Percentiles rank a stretch among this genome's conserved stretches.
Evolutionary conservation across 2,888 invertebrate species (phyloP).

Genomic region (Mesorhabditis sp.): DNA sequence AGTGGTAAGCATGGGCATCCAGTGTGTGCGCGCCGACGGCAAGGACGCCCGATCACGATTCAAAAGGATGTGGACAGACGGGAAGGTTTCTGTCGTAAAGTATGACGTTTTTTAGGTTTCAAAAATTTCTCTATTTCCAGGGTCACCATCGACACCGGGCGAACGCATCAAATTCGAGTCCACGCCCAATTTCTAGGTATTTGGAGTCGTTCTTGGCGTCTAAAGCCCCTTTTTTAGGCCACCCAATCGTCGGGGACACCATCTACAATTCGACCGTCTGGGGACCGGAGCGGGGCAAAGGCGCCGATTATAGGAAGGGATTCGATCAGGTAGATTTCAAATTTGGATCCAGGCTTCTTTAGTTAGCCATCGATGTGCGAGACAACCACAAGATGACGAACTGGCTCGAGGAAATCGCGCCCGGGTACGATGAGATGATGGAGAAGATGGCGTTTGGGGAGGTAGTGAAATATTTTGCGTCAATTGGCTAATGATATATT

Average conservation of each 20-base stretch:
- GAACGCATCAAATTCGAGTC: constrained; percentile 98
- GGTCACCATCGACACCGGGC: constrained; percentile 88
- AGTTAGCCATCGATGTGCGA: constrained; percentile 38
- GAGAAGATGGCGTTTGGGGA: constrained; percentile 29
- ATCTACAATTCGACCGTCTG: constrained; percentile 90
- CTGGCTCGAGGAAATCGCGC: constrained; percentile 46
- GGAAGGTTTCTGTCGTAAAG: constrained; percentile 76
- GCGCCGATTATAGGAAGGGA: constrained; percentile 70
- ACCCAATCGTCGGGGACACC: constrained; percentile 94
- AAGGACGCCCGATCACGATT: constrained; percentile 27
- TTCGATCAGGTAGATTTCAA: constrained; percentile 32
- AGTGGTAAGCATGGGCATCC: constrained; percentile 87
- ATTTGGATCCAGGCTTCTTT: constrained; percentile 8
- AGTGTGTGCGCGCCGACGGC: constrained; percentile 85
- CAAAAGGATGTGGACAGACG: constrained; percentile 36
- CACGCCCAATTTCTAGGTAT: constrained; percentile 92
- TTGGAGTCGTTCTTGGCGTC: background rate
- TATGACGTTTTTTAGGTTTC: background rate
- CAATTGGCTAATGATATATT: background rate
- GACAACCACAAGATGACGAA: constrained; percentile 32
- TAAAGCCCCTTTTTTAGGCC: constrained; percentile 67
- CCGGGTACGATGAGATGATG: constrained; percentile 41
- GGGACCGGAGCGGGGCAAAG: constrained; percentile 85
- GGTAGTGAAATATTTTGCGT: constrained; percentile 12
- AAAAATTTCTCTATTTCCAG: background rate